Conservation (phyloP, 2,888 invertebrate species). For the Drosophila robusta region DNA sequence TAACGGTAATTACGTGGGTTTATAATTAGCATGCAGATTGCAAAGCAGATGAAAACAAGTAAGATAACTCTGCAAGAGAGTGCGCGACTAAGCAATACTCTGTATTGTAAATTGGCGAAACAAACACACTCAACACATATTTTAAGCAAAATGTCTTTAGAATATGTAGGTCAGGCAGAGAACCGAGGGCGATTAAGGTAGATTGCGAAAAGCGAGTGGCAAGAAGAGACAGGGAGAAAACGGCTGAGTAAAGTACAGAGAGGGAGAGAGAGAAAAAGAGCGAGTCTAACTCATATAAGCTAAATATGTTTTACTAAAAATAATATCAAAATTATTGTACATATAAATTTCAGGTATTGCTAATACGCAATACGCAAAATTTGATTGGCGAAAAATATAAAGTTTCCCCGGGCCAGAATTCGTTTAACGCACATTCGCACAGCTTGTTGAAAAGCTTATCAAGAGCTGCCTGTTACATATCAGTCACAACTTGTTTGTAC, state of each 20-base stretch:
- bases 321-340: too few relatives aligned
- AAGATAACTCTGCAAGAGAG: neutral
- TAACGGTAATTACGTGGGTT: conserved; percentile 53
- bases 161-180: too few relatives aligned
- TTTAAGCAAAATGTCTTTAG: too few relatives aligned
- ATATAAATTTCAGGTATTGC: too few relatives aligned
- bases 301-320: too few relatives aligned
- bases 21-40: conserved; percentile 64
- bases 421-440: neutral
- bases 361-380: neutral
- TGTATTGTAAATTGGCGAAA: neutral
- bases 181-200: too few relatives aligned
- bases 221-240: neutral
- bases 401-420: neutral
- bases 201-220: too few relatives aligned
- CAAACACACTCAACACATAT: too few relatives aligned
- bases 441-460: conserved; percentile 1
- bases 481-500: neutral
- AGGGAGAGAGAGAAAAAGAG: neutral
- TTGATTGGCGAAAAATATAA: neutral
- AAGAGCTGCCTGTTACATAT: neutral
- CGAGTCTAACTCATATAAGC: neutral
- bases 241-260: neutral
- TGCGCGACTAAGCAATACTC: neutral
- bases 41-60: conserved; percentile 31